Conservation (phyloP, 2,797 vertebrate genomes). For the Crossoptilon crossoptilon region DNA sequence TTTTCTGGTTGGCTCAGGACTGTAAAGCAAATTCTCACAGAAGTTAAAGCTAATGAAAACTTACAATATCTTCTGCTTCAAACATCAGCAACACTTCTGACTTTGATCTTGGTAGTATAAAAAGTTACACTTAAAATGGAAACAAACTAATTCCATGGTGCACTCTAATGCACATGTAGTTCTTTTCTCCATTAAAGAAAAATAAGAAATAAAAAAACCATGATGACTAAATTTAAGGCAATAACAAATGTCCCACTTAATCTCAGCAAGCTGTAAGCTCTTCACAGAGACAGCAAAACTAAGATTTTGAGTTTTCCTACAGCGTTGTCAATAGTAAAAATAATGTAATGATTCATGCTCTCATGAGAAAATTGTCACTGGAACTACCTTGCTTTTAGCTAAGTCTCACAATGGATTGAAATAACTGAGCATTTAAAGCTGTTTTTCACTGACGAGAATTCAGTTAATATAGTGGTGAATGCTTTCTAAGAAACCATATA, state of each 20-base stretch:
- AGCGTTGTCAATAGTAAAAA: background rate
- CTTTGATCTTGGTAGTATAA: background rate
- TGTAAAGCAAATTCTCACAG: background rate
- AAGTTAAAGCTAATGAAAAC: background rate
- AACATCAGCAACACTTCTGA: background rate
- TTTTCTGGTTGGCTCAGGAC: background rate
- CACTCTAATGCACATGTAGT: background rate
- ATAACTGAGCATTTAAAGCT: background rate
- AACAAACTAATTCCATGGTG: background rate
- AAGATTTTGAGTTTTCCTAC: background rate
- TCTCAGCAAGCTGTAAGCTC: background rate
- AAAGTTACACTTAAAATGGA: background rate
- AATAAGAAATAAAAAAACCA: background rate
- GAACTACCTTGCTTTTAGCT: background rate
- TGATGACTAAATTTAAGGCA: background rate
- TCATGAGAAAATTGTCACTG: background rate
- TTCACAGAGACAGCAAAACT: background rate
- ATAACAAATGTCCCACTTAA: background rate
- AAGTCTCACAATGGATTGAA: background rate
- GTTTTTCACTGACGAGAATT: background rate
- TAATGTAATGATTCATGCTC: background rate
- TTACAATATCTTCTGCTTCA: background rate
- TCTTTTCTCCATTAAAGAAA: background rate
- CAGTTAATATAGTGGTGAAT: background rate
- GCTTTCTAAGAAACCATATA: background rate